Evolutionary conservation across 2,113 vertebrate species (phyloP), one percentile per base, ranked within the genome.

Genomic region (Fukomys damarensis): DNA sequence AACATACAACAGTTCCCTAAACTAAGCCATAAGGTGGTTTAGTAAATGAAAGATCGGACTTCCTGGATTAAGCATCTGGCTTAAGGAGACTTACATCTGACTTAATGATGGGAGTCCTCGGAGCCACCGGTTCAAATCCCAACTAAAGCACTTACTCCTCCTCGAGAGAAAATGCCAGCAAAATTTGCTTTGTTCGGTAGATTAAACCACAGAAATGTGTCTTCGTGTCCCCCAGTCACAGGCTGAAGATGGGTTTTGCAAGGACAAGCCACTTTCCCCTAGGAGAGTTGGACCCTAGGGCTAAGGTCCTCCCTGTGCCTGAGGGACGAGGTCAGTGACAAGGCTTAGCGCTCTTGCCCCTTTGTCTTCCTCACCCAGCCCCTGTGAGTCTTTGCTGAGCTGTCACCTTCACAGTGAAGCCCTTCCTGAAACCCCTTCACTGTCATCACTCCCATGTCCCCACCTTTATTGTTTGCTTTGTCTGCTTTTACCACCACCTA

Each of bases 71-170:
- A 92, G 91, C 38, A 66, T 61, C 43, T 52, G 85, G 83, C 17
- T 97, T 95, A 97, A 52, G 32, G 52, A 97, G 95, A 96, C 66
- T 96, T 96, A 93, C 94, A 76, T 92, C 79, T 77, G 54, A 92
- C 59, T 93, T 95, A 90, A 87, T 68, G 76, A 83, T 94, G 86
- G 20, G 46, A 72, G 86, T 97, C 94, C 93, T 92, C 13, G 28
- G 83, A 85, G 94, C 46, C 91, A 72, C 92, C 61, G 28, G 91
- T 97, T 97, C 97, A 91, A 97, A 96, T 89, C 80, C 79, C 38
- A 7, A 85, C 46, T 91, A 82, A 92, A 88, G 65, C 90, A 94
- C 81, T 95, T n/a, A 74, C 66, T 86, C 41, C 61, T 91, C 58
- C 65, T 81, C 38, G 3, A n/a, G n/a, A 88, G 85, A 94, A 97